Base-by-base conservation (phyloP, 2,113 vertebrate species). In the Passer montanus region DNA sequence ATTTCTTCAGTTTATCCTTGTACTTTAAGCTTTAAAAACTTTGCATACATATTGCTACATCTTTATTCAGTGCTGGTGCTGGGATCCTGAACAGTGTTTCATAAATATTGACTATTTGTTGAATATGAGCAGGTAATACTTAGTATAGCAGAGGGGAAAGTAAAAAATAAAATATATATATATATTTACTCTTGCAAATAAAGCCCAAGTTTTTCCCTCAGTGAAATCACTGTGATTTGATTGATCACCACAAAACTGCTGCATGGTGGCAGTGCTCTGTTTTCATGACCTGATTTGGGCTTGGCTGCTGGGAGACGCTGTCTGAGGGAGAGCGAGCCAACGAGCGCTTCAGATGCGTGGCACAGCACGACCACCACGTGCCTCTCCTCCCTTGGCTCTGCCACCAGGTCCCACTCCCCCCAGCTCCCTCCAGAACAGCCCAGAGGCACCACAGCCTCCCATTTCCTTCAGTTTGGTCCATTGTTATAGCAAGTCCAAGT, bases 401-500 rank as follows among this genome's bases (percentile, higher is more conserved):
- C 37, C 53, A 53, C 31, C 3, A 0, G 39, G 11, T 64, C 46
- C 37, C 0, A 5, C 49, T 87, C 43, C 72, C 52, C 62, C n/a
- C 56, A 2, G 3, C n/a, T n/a, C 7, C 15, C 33, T 60, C 19
- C 46, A 68, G 79, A 50, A 35, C 63, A 66, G 72, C 6, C 23
- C 46, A 20, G 14, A 55, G 30, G 13, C 69, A 68, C 81, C 75
- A 64, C 89, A 76, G 76, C n/a, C 64, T 91, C 68, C 79, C 87
- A 68, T 81, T 94, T 92, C 94, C 79, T 96, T 94, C 23, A 28
- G 72, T 91, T 95, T 83, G 73, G 91, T 73, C 91, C 84, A 87
- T 87, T 96, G 93, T 96, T 96, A 92, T 14, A 43, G 96, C 89
- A 93, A 94, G 69, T 23, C 56, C 80, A 73, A 96, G 80, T 98